Evolutionary conservation across 2,888 invertebrate species (phyloP).

Genomic region (Glaucopsyche alexis): DNA sequence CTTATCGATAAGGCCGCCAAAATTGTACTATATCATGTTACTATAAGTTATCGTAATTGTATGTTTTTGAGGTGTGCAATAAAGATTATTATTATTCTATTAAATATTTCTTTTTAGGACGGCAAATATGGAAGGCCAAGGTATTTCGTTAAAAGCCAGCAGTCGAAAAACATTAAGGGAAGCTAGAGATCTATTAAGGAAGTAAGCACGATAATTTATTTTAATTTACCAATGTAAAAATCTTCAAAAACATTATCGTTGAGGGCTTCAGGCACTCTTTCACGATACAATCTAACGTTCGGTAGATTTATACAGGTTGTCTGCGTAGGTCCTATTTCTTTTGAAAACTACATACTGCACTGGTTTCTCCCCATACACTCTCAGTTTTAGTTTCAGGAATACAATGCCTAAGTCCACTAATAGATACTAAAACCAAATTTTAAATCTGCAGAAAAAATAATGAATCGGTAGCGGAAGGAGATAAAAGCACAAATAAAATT

Average conservation of each 20-base stretch:
- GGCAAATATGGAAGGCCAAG: neutral
- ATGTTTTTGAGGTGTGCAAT: no score
- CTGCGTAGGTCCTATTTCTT: no score
- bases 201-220: neutral
- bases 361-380: no score
- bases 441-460: slow-evolving; percentile 43
- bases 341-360: no score
- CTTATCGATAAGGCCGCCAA: no score
- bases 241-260: neutral
- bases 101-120: neutral
- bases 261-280: neutral
- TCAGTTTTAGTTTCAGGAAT: no score
- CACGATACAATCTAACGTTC: neutral
- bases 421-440: no score
- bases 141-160: neutral
- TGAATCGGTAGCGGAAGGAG: slow-evolving; percentile 40
- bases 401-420: no score
- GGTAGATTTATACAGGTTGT: no score
- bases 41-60: no score
- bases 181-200: neutral
- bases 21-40: no score
- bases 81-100: no score
- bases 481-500: slow-evolving; percentile 68
- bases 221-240: neutral
- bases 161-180: neutral